Percentiles rank a stretch among this genome's conserved stretches.
Conservation (phyloP, 2,888 invertebrate genomes). For the Malachius bipustulatus region DNA sequence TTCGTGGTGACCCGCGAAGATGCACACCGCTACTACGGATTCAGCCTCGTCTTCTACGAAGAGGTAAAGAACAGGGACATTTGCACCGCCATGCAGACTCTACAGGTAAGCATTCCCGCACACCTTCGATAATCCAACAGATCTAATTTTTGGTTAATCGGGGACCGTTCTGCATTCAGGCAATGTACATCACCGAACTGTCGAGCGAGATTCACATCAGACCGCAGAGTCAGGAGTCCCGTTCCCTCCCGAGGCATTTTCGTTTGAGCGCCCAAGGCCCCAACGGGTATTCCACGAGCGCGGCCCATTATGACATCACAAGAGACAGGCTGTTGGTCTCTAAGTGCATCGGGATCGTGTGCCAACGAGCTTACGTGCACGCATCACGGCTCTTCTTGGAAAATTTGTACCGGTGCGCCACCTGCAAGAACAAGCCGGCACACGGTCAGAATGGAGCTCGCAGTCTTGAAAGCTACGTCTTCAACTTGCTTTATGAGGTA, state of each 20-base stretch:
- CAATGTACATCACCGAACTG: constrained; percentile 82
- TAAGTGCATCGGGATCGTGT: constrained; percentile 84
- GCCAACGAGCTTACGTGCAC: constrained; percentile 81
- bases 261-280: constrained; percentile 68
- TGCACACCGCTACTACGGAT: constrained; percentile 89
- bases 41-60: constrained; percentile 91
- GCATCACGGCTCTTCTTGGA: constrained; percentile 77
- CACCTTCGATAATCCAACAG: constrained; percentile 2
- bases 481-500: constrained; percentile 90
- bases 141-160: constrained; percentile 1
- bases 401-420: constrained; percentile 67
- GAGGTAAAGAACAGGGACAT: constrained; percentile 87
- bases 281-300: no score
- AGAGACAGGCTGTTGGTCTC: constrained; percentile 92
- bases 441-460: constrained; percentile 40
- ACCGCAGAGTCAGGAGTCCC: constrained; percentile 59
- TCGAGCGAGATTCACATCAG: constrained; percentile 67
- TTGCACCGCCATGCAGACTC: constrained; percentile 89
- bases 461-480: constrained; percentile 87
- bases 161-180: no score
- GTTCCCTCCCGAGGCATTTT: constrained; percentile 81
- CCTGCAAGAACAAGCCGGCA: constrained; percentile 43
- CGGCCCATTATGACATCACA: constrained; percentile 80
- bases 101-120: constrained; percentile 59
- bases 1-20: constrained; percentile 96